Percentiles rank a stretch among this genome's conserved stretches.
Evolutionary conservation across 2,797 vertebrate species (phyloP).

Genomic region (Selene dorsalis): DNA sequence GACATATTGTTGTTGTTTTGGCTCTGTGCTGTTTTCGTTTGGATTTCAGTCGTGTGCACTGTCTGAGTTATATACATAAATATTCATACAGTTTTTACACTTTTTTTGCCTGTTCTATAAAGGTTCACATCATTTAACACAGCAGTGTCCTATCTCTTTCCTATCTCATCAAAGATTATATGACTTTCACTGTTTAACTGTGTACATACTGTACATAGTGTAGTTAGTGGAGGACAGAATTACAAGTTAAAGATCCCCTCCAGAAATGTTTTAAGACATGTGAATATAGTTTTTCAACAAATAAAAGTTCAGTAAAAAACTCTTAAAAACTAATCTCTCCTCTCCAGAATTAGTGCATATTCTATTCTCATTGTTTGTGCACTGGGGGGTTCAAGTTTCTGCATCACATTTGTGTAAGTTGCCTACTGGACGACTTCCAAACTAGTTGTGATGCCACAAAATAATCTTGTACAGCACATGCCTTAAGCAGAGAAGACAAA

Average conservation of each 20-base stretch:
- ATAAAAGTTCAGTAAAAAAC: not conserved
- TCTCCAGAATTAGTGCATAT: not conserved
- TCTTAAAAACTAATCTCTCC: not conserved
- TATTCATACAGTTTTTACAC: not conserved
- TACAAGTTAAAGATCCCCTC: not conserved
- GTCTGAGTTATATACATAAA: not conserved
- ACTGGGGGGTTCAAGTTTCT: not conserved
- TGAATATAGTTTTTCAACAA: not conserved
- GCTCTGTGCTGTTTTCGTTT: not conserved
- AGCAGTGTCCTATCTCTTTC: conserved; percentile 10
- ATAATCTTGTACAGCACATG: not conserved
- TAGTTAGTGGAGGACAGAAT: not conserved
- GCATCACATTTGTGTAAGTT: not conserved
- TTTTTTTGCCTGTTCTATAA: conserved; percentile 8
- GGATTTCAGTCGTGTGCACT: not conserved
- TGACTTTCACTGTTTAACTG: conserved; percentile 31
- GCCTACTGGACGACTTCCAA: not conserved
- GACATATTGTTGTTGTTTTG: conserved; percentile 20
- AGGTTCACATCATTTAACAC: conserved; percentile 8
- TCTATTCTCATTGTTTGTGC: not conserved
- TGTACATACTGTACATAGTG: not conserved
- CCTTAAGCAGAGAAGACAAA: not conserved
- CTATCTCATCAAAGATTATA: conserved; percentile 22
- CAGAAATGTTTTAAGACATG: not conserved
- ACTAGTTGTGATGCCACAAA: not conserved